Evolutionary conservation across 2,113 vertebrate species (phyloP).

Genomic region (Arizona elegans): DNA sequence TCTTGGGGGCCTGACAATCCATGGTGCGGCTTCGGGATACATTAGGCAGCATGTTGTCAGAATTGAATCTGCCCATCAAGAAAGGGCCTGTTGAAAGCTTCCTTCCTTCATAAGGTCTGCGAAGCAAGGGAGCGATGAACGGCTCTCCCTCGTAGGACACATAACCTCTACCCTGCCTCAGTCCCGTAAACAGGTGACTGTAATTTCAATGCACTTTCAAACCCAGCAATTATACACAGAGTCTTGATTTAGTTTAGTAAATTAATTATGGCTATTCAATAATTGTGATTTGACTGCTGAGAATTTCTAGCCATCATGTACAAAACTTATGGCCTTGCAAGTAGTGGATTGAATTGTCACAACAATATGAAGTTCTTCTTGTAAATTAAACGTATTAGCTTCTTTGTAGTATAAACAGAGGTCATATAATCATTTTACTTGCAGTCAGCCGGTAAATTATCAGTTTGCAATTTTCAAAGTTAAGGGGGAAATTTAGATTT

Average conservation of each 20-base stretch:
- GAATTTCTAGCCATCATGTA: background rate
- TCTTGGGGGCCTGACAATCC: background rate
- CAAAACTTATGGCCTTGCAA: background rate
- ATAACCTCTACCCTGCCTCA: background rate
- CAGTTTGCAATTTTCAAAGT: background rate
- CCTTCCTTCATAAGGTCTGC: background rate
- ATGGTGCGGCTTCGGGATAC: background rate
- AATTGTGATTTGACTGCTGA: background rate
- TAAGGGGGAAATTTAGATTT: background rate
- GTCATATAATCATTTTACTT: background rate
- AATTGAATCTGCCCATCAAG: background rate
- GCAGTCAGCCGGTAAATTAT: background rate
- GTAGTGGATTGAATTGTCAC: background rate
- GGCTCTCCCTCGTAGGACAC: background rate
- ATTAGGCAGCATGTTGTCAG: background rate
- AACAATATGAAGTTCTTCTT: background rate
- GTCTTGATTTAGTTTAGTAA: background rate
- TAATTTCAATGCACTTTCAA: background rate
- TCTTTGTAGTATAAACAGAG: background rate
- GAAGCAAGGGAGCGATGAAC: background rate
- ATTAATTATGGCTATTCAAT: conserved; percentile 11
- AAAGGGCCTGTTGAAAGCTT: background rate
- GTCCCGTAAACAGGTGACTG: background rate
- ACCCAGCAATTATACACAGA: background rate
- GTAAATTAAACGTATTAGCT: background rate